These are phyloP conservation scores for Myotis findleyi DNA, from an alignment of 2,797 vertebrate species.

Conservation along the genomic window DNA sequence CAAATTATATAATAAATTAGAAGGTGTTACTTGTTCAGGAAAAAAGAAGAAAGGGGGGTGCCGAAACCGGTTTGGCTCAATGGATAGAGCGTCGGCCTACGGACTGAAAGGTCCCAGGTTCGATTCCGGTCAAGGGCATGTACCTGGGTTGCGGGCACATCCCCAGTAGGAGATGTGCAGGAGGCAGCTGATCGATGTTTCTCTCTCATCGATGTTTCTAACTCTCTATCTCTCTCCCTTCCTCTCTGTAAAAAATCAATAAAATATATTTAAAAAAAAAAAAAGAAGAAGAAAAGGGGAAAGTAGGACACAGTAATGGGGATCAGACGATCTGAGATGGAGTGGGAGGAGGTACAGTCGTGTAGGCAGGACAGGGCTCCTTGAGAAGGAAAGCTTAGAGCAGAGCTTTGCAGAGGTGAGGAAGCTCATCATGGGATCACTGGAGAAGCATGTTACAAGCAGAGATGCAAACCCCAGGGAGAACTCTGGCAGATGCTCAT, in stretches of 20 bases:
- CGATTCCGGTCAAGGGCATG: no score
- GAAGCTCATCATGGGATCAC: background rate
- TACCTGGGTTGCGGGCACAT: no score
- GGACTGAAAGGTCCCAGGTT: no score
- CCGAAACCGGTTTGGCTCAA: no score
- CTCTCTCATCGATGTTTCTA: no score
- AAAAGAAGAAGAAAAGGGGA: background rate
- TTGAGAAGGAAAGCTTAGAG: background rate
- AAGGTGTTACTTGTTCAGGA: background rate
- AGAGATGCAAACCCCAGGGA: background rate
- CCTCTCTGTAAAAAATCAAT: no score
- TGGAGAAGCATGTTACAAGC: background rate
- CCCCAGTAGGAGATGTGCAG: no score
- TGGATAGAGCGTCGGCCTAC: no score
- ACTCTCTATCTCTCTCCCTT: no score
- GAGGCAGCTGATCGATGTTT: no score
- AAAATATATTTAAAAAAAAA: no score
- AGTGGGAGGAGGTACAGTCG: background rate
- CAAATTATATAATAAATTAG: background rate
- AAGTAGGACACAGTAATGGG: background rate
- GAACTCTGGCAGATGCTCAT: background rate
- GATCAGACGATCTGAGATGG: background rate
- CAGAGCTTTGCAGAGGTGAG: background rate
- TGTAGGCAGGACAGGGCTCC: fast-evolving
- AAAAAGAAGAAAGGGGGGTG: background rate